Evolutionary conservation across 2,888 invertebrate genomes (phyloP).

Genomic region (Drosophila eohydei): DNA sequence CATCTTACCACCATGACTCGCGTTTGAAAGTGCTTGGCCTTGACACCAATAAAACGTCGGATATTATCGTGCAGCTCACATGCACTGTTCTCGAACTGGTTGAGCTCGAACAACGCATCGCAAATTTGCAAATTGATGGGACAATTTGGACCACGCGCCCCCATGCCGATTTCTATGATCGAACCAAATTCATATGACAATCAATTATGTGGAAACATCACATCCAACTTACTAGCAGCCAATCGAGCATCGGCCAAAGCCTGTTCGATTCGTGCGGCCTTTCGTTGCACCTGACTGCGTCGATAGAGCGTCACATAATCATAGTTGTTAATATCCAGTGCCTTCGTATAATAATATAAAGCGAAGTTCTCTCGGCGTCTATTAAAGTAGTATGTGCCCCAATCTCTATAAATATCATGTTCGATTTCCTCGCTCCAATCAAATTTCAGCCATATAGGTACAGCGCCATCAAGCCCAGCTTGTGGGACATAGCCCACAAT

Average conservation of each 20-base stretch:
- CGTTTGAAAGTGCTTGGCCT: slow-evolving; percentile 66
- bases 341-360: slow-evolving; percentile 78
- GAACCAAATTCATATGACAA: neutral
- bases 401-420: slow-evolving; percentile 82
- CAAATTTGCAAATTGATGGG: slow-evolving; percentile 82
- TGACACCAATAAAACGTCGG: slow-evolving; percentile 72
- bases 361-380: slow-evolving; percentile 81
- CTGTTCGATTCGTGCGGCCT: slow-evolving; percentile 73
- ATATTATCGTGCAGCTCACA: slow-evolving; percentile 73
- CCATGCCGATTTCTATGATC: slow-evolving; percentile 32
- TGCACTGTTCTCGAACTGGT: slow-evolving; percentile 77
- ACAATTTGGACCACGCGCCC: slow-evolving; percentile 61
- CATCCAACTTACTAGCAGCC: slow-evolving; percentile 69
- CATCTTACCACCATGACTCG: slow-evolving; percentile 72
- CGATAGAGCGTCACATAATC: slow-evolving; percentile 77
- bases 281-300: slow-evolving; percentile 80
- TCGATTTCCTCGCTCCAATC: slow-evolving; percentile 75
- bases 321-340: slow-evolving; percentile 67
- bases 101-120: slow-evolving; percentile 81
- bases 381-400: slow-evolving; percentile 81
- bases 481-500: slow-evolving; percentile 49
- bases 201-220: too few relatives aligned
- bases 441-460: slow-evolving; percentile 71
- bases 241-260: slow-evolving; percentile 74
- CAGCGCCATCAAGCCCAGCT: slow-evolving; percentile 2